Evolutionary conservation across 2,797 vertebrate genomes (phyloP).

Genomic region (Ctenochaetus hawaiiensis): DNA sequence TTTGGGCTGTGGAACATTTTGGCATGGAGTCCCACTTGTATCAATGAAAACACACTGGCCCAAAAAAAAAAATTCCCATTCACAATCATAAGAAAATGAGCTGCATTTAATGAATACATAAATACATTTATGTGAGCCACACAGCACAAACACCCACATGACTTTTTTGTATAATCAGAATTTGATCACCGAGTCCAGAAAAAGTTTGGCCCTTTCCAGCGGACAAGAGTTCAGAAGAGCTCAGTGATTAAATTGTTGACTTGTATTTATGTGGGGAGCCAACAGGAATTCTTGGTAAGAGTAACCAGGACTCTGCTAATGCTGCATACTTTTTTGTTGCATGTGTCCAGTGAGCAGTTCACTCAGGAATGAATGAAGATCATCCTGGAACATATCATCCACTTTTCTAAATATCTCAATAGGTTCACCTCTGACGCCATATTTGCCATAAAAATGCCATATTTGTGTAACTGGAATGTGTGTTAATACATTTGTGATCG

Average conservation of each 20-base stretch:
- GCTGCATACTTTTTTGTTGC: not conserved
- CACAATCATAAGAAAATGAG: not conserved
- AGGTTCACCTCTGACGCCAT: not conserved
- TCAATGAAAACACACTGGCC: not conserved
- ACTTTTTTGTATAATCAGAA: too few species aligned
- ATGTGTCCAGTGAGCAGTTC: not conserved
- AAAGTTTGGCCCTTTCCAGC: not conserved
- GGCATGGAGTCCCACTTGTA: not conserved
- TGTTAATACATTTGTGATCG: not conserved
- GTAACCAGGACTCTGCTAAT: not conserved
- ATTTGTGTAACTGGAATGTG: not conserved
- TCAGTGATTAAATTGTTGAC: not conserved
- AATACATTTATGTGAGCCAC: not conserved
- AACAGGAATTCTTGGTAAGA: not conserved
- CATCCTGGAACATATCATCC: not conserved
- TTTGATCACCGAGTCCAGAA: too few species aligned
- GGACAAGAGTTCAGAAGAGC: not conserved
- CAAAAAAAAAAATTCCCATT: not conserved
- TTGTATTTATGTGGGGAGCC: too few species aligned
- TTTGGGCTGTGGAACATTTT: not conserved
- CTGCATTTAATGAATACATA: not conserved
- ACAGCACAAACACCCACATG: not conserved
- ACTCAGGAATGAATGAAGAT: not conserved
- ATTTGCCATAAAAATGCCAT: conserved; percentile 9
- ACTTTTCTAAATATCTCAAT: not conserved